A percentile compares a stretch with the other conserved stretches of the same genome.
These are phyloP conservation scores for Brachyistius frenatus DNA, from an alignment of 2,113 vertebrate species.

Conservation along the genomic window DNA sequence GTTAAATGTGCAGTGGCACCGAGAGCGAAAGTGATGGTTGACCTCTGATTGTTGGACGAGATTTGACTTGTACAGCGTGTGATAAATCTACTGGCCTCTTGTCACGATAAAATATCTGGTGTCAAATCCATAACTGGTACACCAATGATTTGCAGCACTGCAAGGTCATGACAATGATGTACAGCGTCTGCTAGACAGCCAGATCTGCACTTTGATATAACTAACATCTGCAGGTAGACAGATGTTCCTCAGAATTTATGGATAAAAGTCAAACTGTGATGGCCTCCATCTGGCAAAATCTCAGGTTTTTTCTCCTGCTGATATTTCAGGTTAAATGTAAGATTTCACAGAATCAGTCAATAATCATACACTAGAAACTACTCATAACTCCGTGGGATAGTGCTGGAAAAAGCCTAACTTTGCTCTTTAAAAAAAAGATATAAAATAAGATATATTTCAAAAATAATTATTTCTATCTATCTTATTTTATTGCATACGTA, in stretches of 20 bases:
- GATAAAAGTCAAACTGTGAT: not conserved
- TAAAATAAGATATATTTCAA: too few species aligned
- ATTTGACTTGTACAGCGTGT: slow-evolving; percentile 6
- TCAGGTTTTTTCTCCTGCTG: not conserved
- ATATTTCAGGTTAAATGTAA: not conserved
- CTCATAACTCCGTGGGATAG: not conserved
- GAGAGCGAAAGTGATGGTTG: slow-evolving; percentile 41
- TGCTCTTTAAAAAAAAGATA: too few species aligned
- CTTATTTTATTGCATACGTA: too few species aligned
- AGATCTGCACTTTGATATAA: slow-evolving; percentile 17
- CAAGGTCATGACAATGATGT: slow-evolving; percentile 58
- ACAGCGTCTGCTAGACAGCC: slow-evolving; percentile 42
- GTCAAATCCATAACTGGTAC: slow-evolving; percentile 47
- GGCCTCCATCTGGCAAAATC: not conserved
- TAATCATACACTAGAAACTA: not conserved
- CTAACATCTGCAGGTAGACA: slow-evolving; percentile 8
- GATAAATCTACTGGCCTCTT: slow-evolving; percentile 60
- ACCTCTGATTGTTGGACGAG: not conserved
- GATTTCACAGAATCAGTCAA: slow-evolving; percentile 11
- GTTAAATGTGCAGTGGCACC: slow-evolving; percentile 2
- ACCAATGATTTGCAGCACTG: slow-evolving; percentile 58
- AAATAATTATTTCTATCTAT: too few species aligned
- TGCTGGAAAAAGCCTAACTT: not conserved
- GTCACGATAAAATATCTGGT: slow-evolving; percentile 61
- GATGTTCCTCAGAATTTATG: not conserved